Evolutionary conservation across 2,797 vertebrate genomes (phyloP), one percentile per base, ranked within the genome.

Genomic region (Varecia variegata): DNA sequence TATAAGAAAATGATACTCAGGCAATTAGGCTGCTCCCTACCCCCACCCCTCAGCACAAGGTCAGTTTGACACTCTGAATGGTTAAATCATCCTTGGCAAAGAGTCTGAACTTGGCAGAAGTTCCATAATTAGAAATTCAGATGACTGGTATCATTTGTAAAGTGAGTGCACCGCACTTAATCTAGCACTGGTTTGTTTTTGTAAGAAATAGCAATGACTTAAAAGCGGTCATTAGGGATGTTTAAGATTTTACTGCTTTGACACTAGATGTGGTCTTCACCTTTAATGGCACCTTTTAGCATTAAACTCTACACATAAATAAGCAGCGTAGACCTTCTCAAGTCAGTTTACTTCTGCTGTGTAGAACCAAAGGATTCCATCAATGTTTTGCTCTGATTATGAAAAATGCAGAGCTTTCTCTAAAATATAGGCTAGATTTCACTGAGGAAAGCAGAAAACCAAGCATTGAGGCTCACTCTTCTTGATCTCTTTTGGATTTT

Each of bases 121-220:
- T 95, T 98, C 97, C 96, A 50, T 99, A 99, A 99, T 98, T 99
- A 99, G 99, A 99, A 99, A 98, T 98, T 98, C 99, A 99, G 98
- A 99, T 98, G 98, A 98, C 97, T 97, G 98, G 98, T 98, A 98
- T 99, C 98, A 98, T 98, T 98, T 98, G 98, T 98, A 99, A 99
- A 97, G 97, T 97, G 97, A 99, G 98, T 98, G 98, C 98, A 98
- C 98, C 90, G 94, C 98, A 98, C 97, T 98, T 98, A 98, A 98
- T 98, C 97, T 97, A 94, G 83, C 80, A 52, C 95, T 77, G 82
- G 93, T 98, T 98, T 98, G 97, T 47, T 98, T 98, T 98, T 97
- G 88, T 96, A 98, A 94, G 97, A 97, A 98, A 96, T 77, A 97
- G 95, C 95, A 98, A 96, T 68, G 74, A 67, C 92, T 98, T 98